phyloP scores from a whole-genome alignment of 2,113 vertebrate genomes.

The Chrysemys picta region DNA sequence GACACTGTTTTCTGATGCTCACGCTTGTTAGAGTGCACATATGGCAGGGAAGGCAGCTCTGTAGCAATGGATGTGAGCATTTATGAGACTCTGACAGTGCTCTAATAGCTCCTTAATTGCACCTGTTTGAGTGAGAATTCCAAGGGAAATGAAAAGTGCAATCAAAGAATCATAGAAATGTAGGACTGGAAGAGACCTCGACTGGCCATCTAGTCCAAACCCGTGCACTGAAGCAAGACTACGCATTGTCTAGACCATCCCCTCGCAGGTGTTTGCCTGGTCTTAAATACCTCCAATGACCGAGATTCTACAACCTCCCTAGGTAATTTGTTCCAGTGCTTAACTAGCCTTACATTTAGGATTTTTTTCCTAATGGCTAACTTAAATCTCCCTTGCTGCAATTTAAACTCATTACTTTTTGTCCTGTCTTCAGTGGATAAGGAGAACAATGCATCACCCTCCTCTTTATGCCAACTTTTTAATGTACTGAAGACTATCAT shows the following conservation, averaged over 20 bases:
- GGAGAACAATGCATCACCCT: background rate
- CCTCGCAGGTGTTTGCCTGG: background rate
- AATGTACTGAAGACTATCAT: background rate
- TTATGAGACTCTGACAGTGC: background rate
- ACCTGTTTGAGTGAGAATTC: background rate
- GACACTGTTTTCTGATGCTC: background rate
- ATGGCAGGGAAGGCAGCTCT: background rate
- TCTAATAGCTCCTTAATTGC: background rate
- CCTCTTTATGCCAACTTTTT: no score
- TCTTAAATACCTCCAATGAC: background rate
- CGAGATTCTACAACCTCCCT: background rate
- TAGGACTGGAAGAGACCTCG: background rate
- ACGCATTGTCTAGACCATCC: background rate
- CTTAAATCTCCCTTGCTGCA: background rate
- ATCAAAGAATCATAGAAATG: background rate
- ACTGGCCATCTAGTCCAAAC: background rate
- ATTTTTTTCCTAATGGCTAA: background rate
- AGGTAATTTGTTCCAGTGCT: background rate
- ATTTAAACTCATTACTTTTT: background rate
- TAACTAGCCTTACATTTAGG: background rate
- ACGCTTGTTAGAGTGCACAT: background rate
- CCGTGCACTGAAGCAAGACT: background rate
- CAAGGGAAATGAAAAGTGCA: background rate
- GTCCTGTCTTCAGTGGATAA: background rate
- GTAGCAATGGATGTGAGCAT: background rate